phyloP scores from a whole-genome alignment of 2,888 invertebrate genomes.

The Phyto melanocephala region DNA sequence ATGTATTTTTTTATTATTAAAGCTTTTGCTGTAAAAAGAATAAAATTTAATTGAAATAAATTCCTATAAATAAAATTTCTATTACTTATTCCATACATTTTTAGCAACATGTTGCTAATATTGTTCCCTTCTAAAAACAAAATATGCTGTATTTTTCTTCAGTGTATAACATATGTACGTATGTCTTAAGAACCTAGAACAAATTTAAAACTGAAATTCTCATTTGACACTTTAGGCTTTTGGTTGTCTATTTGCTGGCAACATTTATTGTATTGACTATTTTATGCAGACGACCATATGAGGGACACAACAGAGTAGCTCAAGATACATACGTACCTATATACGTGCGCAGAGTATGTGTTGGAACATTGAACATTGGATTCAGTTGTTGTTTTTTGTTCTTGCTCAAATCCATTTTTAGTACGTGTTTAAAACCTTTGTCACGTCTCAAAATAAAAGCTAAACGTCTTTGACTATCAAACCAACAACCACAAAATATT shows the following conservation, averaged over 20 bases:
- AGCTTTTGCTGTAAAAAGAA: no score
- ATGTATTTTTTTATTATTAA: no score
- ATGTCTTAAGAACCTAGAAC: constrained; percentile 1
- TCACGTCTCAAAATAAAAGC: constrained; percentile 59
- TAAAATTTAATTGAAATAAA: no score
- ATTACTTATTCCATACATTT: no score
- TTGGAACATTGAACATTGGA: constrained; percentile 41
- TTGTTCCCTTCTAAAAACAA: no score
- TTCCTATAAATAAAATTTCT: no score
- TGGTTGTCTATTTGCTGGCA: constrained; percentile 29
- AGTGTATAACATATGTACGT: not conserved
- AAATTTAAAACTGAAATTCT: constrained; percentile 10
- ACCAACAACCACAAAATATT: constrained; percentile 33
- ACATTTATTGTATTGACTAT: constrained; percentile 28
- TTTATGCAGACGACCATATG: constrained; percentile 55
- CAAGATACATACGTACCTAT: not conserved
- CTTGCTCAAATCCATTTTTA: constrained; percentile 35
- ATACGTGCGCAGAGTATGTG: not conserved
- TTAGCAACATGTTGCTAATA: not conserved
- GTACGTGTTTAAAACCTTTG: constrained; percentile 63
- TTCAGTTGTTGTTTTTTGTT: not conserved
- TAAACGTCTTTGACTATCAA: constrained; percentile 46
- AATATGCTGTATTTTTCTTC: constrained; percentile 11
- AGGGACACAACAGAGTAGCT: constrained; percentile 40
- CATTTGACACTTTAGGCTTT: constrained; percentile 57